Evolutionary conservation across 2,888 invertebrate genomes (phyloP), one percentile per base, ranked within the genome.

Genomic region (Mayetiola destructor): DNA sequence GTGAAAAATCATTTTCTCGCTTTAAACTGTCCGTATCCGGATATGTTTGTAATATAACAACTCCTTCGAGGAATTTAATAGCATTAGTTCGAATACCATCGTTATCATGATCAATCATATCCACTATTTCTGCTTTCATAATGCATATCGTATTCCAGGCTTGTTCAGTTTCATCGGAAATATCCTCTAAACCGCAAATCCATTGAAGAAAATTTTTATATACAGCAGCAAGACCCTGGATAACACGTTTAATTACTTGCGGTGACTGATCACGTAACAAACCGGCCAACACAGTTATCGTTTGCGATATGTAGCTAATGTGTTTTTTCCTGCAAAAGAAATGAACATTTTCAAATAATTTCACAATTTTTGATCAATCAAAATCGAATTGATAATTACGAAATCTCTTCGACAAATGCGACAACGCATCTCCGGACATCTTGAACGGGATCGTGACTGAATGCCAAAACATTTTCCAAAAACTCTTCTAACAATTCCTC

Each of bases 21-120:
- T 77, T 77, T 52, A 76, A 72, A 58, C 79, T 79, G 60, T 81
- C 80, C 36, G 80, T 75, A 66, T 86, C 86, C 0, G 84, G 80
- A 67, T 82, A 82, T 0, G 90, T 90, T 72, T 95, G 89, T 16
- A 88, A 73, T 8, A 89, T 73, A 1, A 90, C 82, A 36, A 90
- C 82, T 59, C 88, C 87, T 71, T 99, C 97, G 18, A 97, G 75
- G 68, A 97, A 97, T 73, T 99, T 99, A 0, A 97, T 88, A 1
- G 92, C 86, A 74, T 93, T 91, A 0, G 95, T 96, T 57, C 97
- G 78, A 60, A 99, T 85, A 14, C 95, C 97, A 73, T 97, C 97
- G 69, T 96, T 96, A 64, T 95, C 95, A 64, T 88, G 91, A 68
- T 97, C 96, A 59, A 97, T 85, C 81, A 94, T 82, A 64, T 88